Evolutionary conservation across 2,888 invertebrate genomes (phyloP).

Genomic region (Mesorhabditis spiculigera): DNA sequence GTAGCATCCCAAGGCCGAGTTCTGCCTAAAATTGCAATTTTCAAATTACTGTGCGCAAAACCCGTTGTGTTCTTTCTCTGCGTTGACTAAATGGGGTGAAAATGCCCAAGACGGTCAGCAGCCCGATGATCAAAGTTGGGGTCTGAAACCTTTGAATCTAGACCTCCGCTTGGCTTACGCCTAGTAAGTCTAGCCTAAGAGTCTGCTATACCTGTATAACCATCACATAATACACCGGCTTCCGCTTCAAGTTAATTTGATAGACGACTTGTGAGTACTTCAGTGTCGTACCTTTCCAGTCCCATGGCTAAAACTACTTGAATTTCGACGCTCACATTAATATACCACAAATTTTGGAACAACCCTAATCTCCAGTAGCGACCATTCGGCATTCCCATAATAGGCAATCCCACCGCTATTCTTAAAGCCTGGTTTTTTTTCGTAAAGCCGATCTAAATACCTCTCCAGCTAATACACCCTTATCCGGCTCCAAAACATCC

Average conservation of each 20-base stretch:
- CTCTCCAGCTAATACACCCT: not conserved
- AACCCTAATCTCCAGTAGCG: not conserved
- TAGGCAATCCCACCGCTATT: not conserved
- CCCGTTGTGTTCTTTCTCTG: not conserved
- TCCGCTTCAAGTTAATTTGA: not conserved
- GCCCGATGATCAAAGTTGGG: not conserved
- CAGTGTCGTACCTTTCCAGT: no score
- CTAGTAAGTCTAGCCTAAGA: not conserved
- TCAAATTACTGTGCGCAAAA: not conserved
- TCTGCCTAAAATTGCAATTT: not conserved
- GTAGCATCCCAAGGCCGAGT: not conserved
- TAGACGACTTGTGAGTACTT: not conserved
- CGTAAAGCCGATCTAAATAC: not conserved
- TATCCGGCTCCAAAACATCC: not conserved
- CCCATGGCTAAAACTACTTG: no score
- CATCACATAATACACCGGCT: conserved; percentile 2
- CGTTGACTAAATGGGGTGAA: conserved; percentile 2
- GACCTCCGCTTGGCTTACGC: not conserved
- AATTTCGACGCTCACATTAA: not conserved
- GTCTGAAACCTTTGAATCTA: not conserved
- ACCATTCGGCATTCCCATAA: not conserved
- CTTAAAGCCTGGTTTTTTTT: not conserved
- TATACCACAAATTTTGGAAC: not conserved
- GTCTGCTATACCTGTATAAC: not conserved
- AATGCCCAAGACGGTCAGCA: not conserved